phyloP scores from a whole-genome alignment of 2,113 vertebrate genomes.

The Tetrax tetrax region DNA sequence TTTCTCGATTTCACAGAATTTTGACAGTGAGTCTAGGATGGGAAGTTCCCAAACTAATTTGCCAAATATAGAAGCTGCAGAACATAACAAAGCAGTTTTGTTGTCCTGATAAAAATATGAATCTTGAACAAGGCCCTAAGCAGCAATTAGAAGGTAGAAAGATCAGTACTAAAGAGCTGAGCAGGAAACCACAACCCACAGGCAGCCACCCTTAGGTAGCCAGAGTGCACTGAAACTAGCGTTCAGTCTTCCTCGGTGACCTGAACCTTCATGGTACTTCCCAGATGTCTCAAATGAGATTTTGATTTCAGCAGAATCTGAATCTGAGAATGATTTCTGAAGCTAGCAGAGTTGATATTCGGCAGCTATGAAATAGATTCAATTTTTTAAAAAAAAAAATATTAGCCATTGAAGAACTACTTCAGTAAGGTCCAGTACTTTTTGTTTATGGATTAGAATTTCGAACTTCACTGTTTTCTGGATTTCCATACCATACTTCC shows the following conservation, averaged over 20 bases:
- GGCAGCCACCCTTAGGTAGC: background rate
- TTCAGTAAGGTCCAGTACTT: background rate
- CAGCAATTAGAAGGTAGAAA: background rate
- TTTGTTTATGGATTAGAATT: background rate
- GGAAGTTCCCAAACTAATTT: background rate
- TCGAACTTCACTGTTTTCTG: background rate
- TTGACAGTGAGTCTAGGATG: background rate
- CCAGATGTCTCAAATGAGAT: background rate
- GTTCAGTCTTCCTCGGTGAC: background rate
- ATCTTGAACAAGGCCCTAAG: background rate
- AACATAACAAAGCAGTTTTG: background rate
- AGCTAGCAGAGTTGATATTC: background rate
- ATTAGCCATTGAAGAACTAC: background rate
- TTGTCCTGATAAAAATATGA: background rate
- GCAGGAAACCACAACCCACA: background rate
- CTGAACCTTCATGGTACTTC: background rate
- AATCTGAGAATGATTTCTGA: background rate
- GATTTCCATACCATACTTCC: background rate
- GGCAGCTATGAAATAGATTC: background rate
- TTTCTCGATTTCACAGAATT: background rate
- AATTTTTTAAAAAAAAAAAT: background rate
- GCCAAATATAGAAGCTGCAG: background rate
- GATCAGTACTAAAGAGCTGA: background rate
- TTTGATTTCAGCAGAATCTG: background rate
- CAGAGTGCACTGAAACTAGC: background rate